Evolutionary conservation across 2,113 vertebrate genomes (phyloP), one percentile per base, ranked within the genome.

Genomic region (Cochlearius cochlearius): DNA sequence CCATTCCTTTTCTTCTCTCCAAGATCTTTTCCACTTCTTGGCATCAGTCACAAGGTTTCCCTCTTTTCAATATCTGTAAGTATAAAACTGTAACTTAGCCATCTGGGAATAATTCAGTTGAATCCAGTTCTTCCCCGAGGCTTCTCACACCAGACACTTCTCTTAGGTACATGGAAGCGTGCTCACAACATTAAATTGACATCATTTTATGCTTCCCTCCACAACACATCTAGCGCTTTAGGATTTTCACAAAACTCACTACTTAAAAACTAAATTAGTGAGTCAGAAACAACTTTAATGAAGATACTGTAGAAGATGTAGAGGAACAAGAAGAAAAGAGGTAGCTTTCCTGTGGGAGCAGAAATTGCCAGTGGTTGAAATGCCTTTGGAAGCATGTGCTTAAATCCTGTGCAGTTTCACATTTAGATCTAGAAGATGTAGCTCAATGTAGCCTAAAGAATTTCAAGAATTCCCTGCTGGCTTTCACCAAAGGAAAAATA

Each of bases 401-500:
- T 94, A 85, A 96, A 92, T 93, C 69, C 79, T 86, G 43, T 68
- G 90, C 23, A 64, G 45, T 94, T 87, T 94, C 79, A 79, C 29
- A 8, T 88, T 94, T 89, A 85, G 50, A 92, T 95, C 16, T 73
- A 80, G 71, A 93, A 88, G 45, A 53, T 69, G 80, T 78, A 82
- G 58, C 63, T 96, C 63, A 79, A 10, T 86, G n/a, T n/a, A 68
- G 12, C 52, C 83, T 66, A 39, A 96, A 92, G 69, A 60, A 59
- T 66, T 86, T 94, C 47, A 95, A 66, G 49, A 94, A 96, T 90
- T 95, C 52, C 55, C 47, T 60, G 20, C 73, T 95, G 80, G 71
- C 73, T 89, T 96, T 88, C 53, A 67, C 36, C 10, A 72, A 75
- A 86, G 56, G 53, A 94, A 96, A 96, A 96, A 92, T 22, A 73